Base-by-base conservation (phyloP, 2,113 vertebrate species). In the Psammodynastes pulverulentus region DNA sequence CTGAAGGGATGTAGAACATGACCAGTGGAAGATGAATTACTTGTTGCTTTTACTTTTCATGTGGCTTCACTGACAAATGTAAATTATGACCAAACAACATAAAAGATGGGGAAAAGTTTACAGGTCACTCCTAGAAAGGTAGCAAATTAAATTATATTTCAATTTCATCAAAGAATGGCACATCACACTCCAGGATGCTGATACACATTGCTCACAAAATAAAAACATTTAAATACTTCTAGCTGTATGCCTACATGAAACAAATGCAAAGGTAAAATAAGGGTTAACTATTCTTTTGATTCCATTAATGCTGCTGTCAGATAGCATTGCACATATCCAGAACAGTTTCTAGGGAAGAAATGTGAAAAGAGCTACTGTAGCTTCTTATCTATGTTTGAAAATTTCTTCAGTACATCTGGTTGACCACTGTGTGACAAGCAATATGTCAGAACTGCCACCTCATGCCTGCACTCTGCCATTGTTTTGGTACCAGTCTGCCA, bases 61-160 rank as follows among this genome's bases (percentile, higher is more conserved):
- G 51, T 46, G 26, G 9, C 9, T 54, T 54, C 39, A 88, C 45
- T 48, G 51, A 43, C 34, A 88, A 92, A 92, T 92, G 58, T 84
- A 89, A 89, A 54, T 92, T 52, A 9, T 26, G 46, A 21, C 54
- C 51, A 84, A 88, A 84, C 1, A 56, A n/a, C 39, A 54, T 1
- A 52, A 6, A 54, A 54, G 24, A 29, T 43, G 9, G 9, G 17
- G 12, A 51, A 92, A 46, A 17, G 86, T 53, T 46, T 88, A 43
- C 45, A 92, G 34, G 58, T 79, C 58, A 88, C 26, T 79, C 29
- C 21, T 39, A 8, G 39, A 92, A 84, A 84, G 53, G 39, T 24
- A 84, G 26, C 9, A 84, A 79, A 92, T 88, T 92, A 88, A 92
- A 92, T 51, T 79, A 54, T 88, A 54, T 84, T 88, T 86, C 51